Percentiles rank a stretch among this genome's conserved stretches.
These are phyloP conservation scores for Cololabis saira DNA, from an alignment of 2,113 vertebrate species.

Conservation along the genomic window DNA sequence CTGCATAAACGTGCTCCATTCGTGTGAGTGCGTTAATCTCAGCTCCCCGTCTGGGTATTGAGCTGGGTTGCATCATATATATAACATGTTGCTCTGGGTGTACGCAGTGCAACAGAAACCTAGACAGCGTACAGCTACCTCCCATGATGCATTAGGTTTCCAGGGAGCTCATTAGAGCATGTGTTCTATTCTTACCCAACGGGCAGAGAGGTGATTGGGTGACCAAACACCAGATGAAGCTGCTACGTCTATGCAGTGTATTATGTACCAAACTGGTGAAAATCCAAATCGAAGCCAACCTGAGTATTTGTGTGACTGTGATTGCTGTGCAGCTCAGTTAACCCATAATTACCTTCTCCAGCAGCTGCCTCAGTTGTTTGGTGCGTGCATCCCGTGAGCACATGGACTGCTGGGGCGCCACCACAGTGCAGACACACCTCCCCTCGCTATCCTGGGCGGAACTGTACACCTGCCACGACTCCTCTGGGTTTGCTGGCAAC, in stretches of 20 bases:
- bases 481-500: constrained; percentile 95
- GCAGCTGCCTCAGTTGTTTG: constrained; percentile 97
- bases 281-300: neutral
- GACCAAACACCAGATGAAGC: constrained; percentile 9
- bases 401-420: constrained; percentile 98
- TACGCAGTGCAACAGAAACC: constrained; percentile 28
- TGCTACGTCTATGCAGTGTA: neutral
- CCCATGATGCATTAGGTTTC: constrained; percentile 65
- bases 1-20: neutral
- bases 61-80: constrained; percentile 63
- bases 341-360: constrained; percentile 92
- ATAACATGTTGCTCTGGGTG: constrained; percentile 20
- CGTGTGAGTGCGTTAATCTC: neutral
- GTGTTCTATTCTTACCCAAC: constrained; percentile 55
- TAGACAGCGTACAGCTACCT: constrained; percentile 20
- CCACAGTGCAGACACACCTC: constrained; percentile 98
- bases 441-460: constrained; percentile 98
- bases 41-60: constrained; percentile 22
- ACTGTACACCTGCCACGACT: constrained; percentile 99
- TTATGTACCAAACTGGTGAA: neutral
- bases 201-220: constrained; percentile 28
- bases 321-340: constrained; percentile 7
- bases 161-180: constrained; percentile 75
- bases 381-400: constrained; percentile 97
- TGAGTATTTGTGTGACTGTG: neutral